Evolutionary conservation across 2,113 vertebrate genomes (phyloP).

Genomic region (Gulo gulo): DNA sequence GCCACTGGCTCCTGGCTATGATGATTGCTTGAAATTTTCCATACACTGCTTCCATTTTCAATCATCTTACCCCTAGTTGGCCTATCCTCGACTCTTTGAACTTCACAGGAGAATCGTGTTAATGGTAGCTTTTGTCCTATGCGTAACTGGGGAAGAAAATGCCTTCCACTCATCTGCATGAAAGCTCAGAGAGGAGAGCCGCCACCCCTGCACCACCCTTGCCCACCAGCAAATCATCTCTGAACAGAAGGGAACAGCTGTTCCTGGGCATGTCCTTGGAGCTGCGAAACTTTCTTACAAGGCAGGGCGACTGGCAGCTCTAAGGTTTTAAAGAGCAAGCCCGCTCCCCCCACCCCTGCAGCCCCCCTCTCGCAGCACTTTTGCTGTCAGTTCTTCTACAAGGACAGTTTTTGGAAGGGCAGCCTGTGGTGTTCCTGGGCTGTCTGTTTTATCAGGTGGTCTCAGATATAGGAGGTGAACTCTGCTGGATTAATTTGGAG

Average conservation of each 20-base stretch:
- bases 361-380: fast-evolving
- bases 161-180: not conserved
- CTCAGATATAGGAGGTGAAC: not conserved
- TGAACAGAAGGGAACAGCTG: not conserved
- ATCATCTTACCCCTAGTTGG: conserved; percentile 7
- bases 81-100: conserved; percentile 14
- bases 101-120: not conserved
- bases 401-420: not conserved
- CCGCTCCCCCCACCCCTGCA: fast-evolving
- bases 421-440: not conserved
- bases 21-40: conserved; percentile 46
- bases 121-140: not conserved
- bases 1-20: conserved; percentile 18
- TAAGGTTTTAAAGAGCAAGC: not conserved
- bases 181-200: not conserved
- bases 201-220: not conserved
- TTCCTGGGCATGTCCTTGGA: not conserved
- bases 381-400: not conserved
- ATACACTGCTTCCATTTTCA: conserved; percentile 7
- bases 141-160: not conserved
- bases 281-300: not conserved
- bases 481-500: not conserved
- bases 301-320: not conserved
- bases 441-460: not conserved
- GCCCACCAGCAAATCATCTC: not conserved